Conservation (phyloP, 2,797 vertebrate species). For the Scolopax bukidnonensis region DNA sequence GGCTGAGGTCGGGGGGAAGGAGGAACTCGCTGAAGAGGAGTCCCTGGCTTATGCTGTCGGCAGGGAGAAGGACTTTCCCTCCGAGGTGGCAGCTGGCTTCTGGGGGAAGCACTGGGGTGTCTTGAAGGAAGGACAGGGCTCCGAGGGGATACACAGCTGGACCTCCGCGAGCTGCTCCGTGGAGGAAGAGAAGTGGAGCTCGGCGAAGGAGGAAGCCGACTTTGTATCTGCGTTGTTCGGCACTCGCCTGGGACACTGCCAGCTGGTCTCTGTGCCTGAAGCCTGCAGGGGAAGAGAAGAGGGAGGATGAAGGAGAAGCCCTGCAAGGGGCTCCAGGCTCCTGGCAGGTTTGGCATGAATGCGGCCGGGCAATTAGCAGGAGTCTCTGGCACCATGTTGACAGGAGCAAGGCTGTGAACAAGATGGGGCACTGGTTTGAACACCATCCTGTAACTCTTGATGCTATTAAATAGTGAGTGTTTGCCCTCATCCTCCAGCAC, state of each 20-base stretch:
- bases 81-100: constrained; percentile 82
- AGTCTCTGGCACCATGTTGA: neutral
- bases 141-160: constrained; percentile 73
- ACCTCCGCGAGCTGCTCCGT: constrained; percentile 75
- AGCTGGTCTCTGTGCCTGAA: constrained; percentile 75
- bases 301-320: neutral
- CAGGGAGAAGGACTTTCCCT: constrained; percentile 92
- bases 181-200: constrained; percentile 59
- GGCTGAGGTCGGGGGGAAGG: constrained; percentile 64
- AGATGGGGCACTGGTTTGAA: neutral
- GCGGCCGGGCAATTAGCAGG: neutral
- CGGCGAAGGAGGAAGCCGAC: constrained; percentile 60
- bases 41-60: constrained; percentile 78
- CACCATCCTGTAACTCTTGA: neutral
- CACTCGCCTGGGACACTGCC: constrained; percentile 66
- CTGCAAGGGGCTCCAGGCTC: neutral
- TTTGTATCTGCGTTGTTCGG: constrained; percentile 74
- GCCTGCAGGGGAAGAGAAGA: constrained; percentile 73
- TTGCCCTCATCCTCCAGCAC: neutral
- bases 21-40: constrained; percentile 58
- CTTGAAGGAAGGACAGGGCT: constrained; percentile 80
- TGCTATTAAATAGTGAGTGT: neutral
- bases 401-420: neutral
- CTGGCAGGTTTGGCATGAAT: neutral
- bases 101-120: constrained; percentile 86